These are phyloP conservation scores for Chaetodon auriga DNA, from an alignment of 2,113 vertebrate genomes.

Conservation along the genomic window DNA sequence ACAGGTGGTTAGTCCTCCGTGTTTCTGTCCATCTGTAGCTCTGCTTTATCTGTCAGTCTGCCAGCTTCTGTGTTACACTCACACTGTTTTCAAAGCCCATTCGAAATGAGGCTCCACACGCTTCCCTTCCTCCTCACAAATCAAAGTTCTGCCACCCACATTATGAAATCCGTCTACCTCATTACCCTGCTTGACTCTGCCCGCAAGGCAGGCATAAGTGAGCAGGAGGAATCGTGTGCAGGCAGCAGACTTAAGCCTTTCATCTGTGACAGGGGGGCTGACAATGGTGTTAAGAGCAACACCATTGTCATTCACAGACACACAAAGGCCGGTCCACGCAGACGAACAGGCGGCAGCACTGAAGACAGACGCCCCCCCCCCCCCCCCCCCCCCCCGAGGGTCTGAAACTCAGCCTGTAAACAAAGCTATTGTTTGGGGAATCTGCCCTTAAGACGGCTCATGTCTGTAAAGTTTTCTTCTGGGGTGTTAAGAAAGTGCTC, in stretches of 20 bases:
- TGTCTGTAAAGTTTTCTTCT: slow-evolving; percentile 54
- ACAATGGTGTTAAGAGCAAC: slow-evolving; percentile 57
- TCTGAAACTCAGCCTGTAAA: slow-evolving; percentile 68
- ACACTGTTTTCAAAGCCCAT: slow-evolving; percentile 1
- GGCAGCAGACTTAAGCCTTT: slow-evolving; percentile 16
- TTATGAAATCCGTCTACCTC: background rate
- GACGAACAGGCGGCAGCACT: slow-evolving; percentile 70
- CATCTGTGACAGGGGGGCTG: slow-evolving; percentile 48
- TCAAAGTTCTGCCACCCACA: slow-evolving; percentile 3
- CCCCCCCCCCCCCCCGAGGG: slow-evolving; percentile 55
- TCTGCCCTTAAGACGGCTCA: slow-evolving; percentile 47
- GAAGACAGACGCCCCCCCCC: slow-evolving; percentile 60
- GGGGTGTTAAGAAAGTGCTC: slow-evolving; percentile 40
- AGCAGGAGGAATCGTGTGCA: background rate
- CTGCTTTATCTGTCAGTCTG: slow-evolving; percentile 10
- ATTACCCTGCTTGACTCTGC: background rate
- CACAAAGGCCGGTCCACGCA: slow-evolving; percentile 45
- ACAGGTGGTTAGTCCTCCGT: slow-evolving; percentile 5
- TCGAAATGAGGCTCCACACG: background rate
- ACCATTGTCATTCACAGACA: slow-evolving; percentile 81
- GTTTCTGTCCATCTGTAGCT: background rate
- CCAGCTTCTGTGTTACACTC: slow-evolving; percentile 9
- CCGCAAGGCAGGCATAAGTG: background rate
- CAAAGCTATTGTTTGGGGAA: slow-evolving; percentile 71
- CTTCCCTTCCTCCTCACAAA: background rate